These are phyloP conservation scores for Actinia tenebrosa DNA, from an alignment of 64 coral and sea anemone genomes.

Conservation along the genomic window DNA sequence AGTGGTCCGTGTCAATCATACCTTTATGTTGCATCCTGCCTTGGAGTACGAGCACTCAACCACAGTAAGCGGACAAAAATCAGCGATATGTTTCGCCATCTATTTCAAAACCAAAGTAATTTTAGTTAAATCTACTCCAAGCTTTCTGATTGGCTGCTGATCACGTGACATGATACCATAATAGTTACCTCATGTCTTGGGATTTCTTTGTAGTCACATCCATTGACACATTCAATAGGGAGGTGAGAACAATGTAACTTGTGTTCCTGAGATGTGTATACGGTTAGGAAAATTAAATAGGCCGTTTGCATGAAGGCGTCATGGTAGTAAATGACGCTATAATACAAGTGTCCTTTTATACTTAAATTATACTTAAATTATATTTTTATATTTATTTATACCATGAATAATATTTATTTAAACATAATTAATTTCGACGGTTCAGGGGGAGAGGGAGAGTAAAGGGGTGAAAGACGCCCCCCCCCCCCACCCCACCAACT, in stretches of 20 bases:
- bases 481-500: no score
- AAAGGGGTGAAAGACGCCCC: no score
- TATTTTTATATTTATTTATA: no score
- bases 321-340: no score
- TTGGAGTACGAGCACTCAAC: conserved; percentile 5
- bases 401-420: no score
- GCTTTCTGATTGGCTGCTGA: neutral
- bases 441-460: no score
- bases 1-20: neutral
- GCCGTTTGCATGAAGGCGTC: no score
- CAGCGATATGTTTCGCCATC: conserved; percentile 9
- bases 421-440: no score
- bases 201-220: neutral
- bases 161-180: neutral
- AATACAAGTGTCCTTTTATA: no score
- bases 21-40: conserved; percentile 10
- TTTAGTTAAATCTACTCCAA: neutral
- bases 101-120: neutral
- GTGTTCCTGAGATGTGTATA: conserved; percentile 4
- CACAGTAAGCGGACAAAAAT: conserved; percentile 3
- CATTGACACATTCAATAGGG: neutral
- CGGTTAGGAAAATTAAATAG: no score
- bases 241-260: neutral
- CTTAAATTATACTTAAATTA: neutral
- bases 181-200: conserved; percentile 23